Conservation (phyloP, 37 sponge, comb jelly and placozoan species). For the Crambe crambe region DNA sequence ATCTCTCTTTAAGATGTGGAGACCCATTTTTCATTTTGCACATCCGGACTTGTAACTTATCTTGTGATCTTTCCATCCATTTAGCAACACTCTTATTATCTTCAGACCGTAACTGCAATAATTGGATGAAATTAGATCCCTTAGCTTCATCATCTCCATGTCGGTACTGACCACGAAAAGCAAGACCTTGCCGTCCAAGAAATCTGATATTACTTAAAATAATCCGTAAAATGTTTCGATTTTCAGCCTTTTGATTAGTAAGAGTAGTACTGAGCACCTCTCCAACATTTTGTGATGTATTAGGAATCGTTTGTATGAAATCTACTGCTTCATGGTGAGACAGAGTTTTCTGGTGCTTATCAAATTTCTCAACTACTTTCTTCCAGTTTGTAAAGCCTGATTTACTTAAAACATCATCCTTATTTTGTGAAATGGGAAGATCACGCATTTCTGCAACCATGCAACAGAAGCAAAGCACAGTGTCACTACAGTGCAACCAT, state of each 20-base stretch:
- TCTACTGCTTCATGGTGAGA: background rate
- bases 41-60: conserved; percentile 56
- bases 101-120: conserved; percentile 2
- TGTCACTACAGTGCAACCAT: too few relatives aligned
- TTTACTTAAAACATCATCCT: conserved; percentile 16
- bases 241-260: background rate
- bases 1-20: too few relatives aligned
- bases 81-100: background rate
- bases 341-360: background rate
- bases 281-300: background rate
- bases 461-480: conserved; percentile 12
- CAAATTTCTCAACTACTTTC: too few relatives aligned
- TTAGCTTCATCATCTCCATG: background rate
- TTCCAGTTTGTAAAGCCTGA: background rate
- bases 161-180: background rate
- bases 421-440: background rate
- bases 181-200: background rate
- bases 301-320: background rate
- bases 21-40: too few relatives aligned
- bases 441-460: background rate
- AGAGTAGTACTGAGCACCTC: background rate
- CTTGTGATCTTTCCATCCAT: conserved; percentile 30
- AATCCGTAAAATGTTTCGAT: background rate
- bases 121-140: background rate
- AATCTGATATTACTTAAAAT: background rate